phyloP scores from a whole-genome alignment of 2,888 invertebrate species.

The Caenorhabditis panamensis region DNA sequence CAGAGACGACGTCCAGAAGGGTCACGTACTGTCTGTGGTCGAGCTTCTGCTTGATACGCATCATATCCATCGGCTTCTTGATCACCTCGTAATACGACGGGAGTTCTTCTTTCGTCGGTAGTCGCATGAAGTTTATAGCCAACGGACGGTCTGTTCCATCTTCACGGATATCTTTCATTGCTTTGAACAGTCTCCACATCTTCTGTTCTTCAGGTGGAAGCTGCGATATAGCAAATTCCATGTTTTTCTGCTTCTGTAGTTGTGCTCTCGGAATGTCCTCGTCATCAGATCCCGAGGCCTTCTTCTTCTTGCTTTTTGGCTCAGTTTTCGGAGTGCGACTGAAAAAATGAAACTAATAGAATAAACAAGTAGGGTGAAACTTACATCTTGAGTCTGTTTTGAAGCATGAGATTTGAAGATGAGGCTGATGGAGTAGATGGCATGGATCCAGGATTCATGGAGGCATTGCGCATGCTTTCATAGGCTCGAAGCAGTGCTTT shows the following conservation, averaged over 20 bases:
- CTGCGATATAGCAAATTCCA: slow-evolving; percentile 39
- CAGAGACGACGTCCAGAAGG: slow-evolving; percentile 72
- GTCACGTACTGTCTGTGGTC: slow-evolving; percentile 62
- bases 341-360: neutral
- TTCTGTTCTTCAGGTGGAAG: slow-evolving; percentile 83
- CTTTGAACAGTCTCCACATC: slow-evolving; percentile 87
- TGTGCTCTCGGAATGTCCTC: slow-evolving; percentile 8
- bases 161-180: slow-evolving; percentile 91
- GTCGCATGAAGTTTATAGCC: slow-evolving; percentile 94
- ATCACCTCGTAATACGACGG: slow-evolving; percentile 98
- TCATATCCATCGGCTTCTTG: slow-evolving; percentile 96
- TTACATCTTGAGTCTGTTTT: slow-evolving; percentile 10
- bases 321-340: slow-evolving; percentile 36
- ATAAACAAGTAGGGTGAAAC: neutral
- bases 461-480: slow-evolving; percentile 31
- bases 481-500: slow-evolving; percentile 42
- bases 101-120: slow-evolving; percentile 90
- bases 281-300: slow-evolving; percentile 9
- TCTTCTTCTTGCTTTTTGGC: slow-evolving; percentile 24
- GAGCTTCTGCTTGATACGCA: slow-evolving; percentile 86
- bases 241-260: slow-evolving; percentile 6
- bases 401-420: slow-evolving; percentile 15
- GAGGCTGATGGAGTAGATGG: slow-evolving; percentile 33
- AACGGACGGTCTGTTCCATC: slow-evolving; percentile 91
- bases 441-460: slow-evolving; percentile 4